Percentiles rank a stretch among this genome's conserved stretches.
phyloP scores from a whole-genome alignment of 2,797 vertebrate genomes.

The Anguilla megastoma region DNA sequence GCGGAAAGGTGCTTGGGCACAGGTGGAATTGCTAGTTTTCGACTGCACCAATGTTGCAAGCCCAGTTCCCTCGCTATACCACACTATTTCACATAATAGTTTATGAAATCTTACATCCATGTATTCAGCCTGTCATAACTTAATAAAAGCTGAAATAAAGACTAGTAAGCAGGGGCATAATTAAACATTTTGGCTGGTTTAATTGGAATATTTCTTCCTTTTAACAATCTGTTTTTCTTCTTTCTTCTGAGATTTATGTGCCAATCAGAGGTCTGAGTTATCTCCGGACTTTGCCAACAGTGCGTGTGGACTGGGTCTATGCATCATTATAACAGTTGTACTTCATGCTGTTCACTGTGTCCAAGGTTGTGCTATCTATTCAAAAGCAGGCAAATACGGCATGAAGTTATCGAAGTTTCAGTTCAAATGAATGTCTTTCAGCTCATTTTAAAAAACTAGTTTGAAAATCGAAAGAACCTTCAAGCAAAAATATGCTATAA shows the following conservation, averaged over 20 bases:
- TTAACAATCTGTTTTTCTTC: background rate
- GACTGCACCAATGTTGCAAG: no score
- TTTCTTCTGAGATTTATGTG: background rate
- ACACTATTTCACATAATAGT: constrained; percentile 52
- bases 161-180: background rate
- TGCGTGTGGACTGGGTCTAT: background rate
- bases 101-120: constrained; percentile 62
- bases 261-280: background rate
- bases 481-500: no score
- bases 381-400: background rate
- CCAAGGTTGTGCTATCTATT: background rate
- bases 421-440: background rate
- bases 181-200: background rate
- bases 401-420: background rate
- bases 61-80: background rate
- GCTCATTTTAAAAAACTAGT: background rate
- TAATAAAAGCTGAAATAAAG: background rate
- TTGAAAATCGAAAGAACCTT: background rate
- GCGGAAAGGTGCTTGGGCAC: no score
- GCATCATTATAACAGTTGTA: background rate
- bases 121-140: background rate
- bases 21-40: no score
- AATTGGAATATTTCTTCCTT: background rate
- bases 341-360: background rate
- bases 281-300: background rate